These are phyloP conservation scores for Noctua pronuba DNA, from an alignment of 2,888 invertebrate genomes.

Conservation along the genomic window DNA sequence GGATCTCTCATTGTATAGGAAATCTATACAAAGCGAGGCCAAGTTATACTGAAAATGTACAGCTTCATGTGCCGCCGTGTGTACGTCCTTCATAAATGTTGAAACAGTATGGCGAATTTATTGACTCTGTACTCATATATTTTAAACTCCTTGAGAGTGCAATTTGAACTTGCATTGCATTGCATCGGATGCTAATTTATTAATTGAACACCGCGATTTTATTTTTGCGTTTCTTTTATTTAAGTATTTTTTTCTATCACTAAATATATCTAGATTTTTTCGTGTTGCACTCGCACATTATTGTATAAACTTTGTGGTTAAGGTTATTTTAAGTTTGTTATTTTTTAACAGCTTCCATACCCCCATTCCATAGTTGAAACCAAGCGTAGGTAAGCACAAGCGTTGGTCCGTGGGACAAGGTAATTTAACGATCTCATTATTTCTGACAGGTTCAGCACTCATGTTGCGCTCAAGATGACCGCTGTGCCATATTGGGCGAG, in stretches of 20 bases:
- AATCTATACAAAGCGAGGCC: too few relatives aligned
- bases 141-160: slow-evolving; percentile 9
- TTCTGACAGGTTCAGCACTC: slow-evolving; percentile 91
- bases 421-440: slow-evolving; percentile 19
- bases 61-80: too few relatives aligned
- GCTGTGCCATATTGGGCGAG: slow-evolving; percentile 91
- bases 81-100: background rate
- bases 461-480: slow-evolving; percentile 90
- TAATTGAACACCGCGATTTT: background rate
- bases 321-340: background rate
- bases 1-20: too few relatives aligned
- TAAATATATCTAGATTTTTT: background rate
- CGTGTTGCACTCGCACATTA: background rate
- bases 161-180: slow-evolving; percentile 5
- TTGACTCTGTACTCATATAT: slow-evolving; percentile 7
- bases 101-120: slow-evolving; percentile 13
- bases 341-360: background rate
- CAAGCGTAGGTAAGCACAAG: background rate
- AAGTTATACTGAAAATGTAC: too few relatives aligned
- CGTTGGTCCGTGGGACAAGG: background rate
- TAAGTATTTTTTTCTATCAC: background rate
- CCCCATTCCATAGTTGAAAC: background rate
- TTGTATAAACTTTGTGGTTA: background rate
- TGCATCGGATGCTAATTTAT: background rate
- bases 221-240: background rate